Conservation (phyloP, 2,888 invertebrate genomes). For the Phlogophora meticulosa region DNA sequence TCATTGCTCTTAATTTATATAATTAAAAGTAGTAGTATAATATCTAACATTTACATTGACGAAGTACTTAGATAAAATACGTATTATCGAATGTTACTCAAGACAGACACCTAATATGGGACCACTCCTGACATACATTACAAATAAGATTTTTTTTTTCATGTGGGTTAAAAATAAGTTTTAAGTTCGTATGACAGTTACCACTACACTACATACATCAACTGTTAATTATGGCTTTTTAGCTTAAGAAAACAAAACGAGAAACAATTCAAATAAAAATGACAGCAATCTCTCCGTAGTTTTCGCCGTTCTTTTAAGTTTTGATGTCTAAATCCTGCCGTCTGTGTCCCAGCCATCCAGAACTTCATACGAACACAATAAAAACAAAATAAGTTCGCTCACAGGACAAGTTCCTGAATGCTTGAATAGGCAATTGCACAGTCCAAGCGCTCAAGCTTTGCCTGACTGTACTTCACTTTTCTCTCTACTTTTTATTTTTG, state of each 20-base stretch:
- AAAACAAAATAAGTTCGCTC: constrained; percentile 53
- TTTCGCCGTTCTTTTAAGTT: constrained; percentile 31
- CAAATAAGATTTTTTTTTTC: no score
- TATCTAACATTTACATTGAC: no score
- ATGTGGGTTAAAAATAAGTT: no score
- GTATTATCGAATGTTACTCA: no score
- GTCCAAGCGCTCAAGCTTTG: constrained; percentile 43
- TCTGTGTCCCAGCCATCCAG: constrained; percentile 17
- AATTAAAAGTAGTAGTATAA: no score
- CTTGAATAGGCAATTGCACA: constrained; percentile 61
- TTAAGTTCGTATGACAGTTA: no score
- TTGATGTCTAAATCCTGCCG: constrained; percentile 49
- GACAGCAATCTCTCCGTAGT: constrained; percentile 1
- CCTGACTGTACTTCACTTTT: constrained; percentile 28
- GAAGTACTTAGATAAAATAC: no score
- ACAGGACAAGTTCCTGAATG: constrained; percentile 55
- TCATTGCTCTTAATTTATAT: no score
- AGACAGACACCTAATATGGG: no score
- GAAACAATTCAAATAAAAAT: background rate
- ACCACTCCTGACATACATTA: no score
- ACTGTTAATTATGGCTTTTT: no score
- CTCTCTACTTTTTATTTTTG: constrained; percentile 28
- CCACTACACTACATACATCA: no score
- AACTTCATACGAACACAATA: constrained; percentile 50
- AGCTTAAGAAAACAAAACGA: background rate